A percentile compares a stretch with the other conserved stretches of the same genome.
Evolutionary conservation across 2,797 vertebrate genomes (phyloP).

Genomic region (Zonotrichia albicollis): DNA sequence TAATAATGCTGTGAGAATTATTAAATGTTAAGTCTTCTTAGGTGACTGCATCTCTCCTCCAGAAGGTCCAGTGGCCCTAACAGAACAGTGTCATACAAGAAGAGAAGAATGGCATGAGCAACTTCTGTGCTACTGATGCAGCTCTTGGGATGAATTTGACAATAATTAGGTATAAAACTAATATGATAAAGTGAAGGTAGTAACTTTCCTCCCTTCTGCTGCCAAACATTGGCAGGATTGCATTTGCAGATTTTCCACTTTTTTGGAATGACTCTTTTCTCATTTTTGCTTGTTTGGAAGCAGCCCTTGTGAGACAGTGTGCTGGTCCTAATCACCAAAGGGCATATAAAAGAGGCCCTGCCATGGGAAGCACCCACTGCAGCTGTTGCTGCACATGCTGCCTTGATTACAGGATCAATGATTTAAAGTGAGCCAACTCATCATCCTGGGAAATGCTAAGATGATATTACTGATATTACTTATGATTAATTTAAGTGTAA

Average conservation of each 20-base stretch:
- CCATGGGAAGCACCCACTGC: neutral
- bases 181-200: neutral
- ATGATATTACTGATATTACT: neutral
- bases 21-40: neutral
- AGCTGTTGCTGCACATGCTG: neutral
- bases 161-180: neutral
- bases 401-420: neutral
- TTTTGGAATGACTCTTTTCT: neutral
- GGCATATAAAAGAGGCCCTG: neutral
- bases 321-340: neutral
- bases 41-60: neutral
- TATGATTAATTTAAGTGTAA: neutral
- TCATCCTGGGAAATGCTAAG: neutral
- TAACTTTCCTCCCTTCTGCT: neutral
- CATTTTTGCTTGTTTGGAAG: neutral
- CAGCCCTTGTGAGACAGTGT: neutral
- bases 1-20: slow-evolving; percentile 2
- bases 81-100: neutral
- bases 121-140: neutral
- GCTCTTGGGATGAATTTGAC: neutral
- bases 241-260: neutral
- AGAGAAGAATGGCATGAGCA: neutral
- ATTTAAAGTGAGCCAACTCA: neutral
- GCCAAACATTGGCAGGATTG: neutral
- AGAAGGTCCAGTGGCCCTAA: neutral